These are phyloP conservation scores for Rhopilema esculentum DNA, from an alignment of 30 jellyfish, hydroid and myxozoan species.

Conservation along the genomic window DNA sequence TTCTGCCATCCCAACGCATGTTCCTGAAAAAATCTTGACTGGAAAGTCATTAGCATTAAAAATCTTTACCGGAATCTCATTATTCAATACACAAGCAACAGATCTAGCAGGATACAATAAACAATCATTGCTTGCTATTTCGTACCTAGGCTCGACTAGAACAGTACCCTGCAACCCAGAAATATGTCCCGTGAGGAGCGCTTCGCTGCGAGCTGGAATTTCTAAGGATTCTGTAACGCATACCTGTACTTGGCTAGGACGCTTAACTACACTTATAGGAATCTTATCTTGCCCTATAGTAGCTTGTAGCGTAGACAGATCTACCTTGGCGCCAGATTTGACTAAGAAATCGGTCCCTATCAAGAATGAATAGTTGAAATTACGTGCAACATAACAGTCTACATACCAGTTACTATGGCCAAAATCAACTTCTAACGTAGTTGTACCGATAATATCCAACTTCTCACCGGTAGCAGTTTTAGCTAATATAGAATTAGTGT, in stretches of 20 bases:
- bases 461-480: constrained; percentile 42
- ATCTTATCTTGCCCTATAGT: constrained; percentile 24
- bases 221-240: constrained; percentile 41
- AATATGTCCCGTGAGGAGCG: constrained; percentile 1
- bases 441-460: constrained; percentile 49
- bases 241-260: constrained; percentile 16
- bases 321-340: constrained; percentile 5
- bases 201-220: constrained; percentile 20
- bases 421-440: constrained; percentile 30
- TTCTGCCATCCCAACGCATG: constrained; percentile 50
- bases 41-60: constrained; percentile 26
- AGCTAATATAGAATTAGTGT: constrained; percentile 1
- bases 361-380: constrained; percentile 23
- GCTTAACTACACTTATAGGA: constrained; percentile 25
- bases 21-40: constrained; percentile 27
- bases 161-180: constrained; percentile 29
- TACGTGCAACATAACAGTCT: constrained; percentile 37
- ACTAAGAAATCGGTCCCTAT: constrained; percentile 41
- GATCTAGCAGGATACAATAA: constrained; percentile 29
- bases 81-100: background rate
- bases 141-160: constrained; percentile 50
- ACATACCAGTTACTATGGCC: constrained; percentile 33
- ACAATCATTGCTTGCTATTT: constrained; percentile 27
- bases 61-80: constrained; percentile 17
- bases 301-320: constrained; percentile 2